Conservation (phyloP, 2,888 invertebrate species). For the Meganola albula region DNA sequence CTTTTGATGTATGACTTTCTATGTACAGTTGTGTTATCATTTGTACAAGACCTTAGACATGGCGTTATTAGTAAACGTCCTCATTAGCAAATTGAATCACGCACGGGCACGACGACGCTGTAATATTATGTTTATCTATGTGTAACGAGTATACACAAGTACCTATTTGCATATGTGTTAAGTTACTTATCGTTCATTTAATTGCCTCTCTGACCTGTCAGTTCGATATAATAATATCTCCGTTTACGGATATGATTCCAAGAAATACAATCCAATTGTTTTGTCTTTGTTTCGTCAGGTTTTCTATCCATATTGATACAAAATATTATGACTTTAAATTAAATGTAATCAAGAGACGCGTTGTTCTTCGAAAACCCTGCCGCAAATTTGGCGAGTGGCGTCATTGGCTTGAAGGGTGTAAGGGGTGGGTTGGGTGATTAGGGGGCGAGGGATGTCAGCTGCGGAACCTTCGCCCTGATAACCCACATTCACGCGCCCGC, state of each 20-base stretch:
- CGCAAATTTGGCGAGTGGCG: slow-evolving; percentile 31
- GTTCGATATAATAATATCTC: slow-evolving; percentile 45
- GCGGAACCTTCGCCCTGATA: slow-evolving; percentile 58
- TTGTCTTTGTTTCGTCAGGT: slow-evolving; percentile 47
- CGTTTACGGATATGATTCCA: slow-evolving; percentile 42
- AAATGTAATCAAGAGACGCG: too few relatives aligned
- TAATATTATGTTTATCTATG: slow-evolving; percentile 30
- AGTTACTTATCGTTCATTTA: slow-evolving; percentile 46
- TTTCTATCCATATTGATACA: slow-evolving; percentile 18
- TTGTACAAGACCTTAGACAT: slow-evolving; percentile 34
- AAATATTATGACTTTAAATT: too few relatives aligned
- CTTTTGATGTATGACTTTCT: neutral
- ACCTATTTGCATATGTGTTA: slow-evolving; percentile 33
- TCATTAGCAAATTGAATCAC: slow-evolving; percentile 54
- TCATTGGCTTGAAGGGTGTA: slow-evolving; percentile 28
- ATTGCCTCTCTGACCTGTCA: slow-evolving; percentile 59
- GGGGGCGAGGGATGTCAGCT: slow-evolving; percentile 41
- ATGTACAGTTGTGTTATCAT: slow-evolving; percentile 19
- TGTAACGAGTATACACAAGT: too few relatives aligned
- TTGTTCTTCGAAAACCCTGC: too few relatives aligned
- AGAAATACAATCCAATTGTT: slow-evolving; percentile 49
- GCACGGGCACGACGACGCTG: too few relatives aligned
- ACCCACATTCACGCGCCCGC: slow-evolving; percentile 52
- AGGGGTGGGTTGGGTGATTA: slow-evolving; percentile 20
- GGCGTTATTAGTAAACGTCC: slow-evolving; percentile 39